Evolutionary conservation across 2,888 invertebrate species (phyloP), one percentile per base, ranked within the genome.

Genomic region (Rutpela maculata): DNA sequence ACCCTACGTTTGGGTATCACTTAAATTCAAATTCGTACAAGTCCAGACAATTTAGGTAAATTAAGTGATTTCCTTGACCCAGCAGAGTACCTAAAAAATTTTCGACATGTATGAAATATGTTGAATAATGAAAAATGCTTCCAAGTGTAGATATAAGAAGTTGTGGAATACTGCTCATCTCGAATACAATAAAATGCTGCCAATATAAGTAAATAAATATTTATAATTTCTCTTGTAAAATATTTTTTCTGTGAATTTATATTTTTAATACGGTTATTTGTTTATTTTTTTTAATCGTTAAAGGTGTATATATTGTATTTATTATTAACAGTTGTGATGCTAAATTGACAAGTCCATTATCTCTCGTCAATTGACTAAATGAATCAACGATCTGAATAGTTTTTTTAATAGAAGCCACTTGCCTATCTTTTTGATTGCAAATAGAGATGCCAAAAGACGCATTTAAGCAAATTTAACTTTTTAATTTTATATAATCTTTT

Each of bases 131-230:
- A 11, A 43, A 43, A 43, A 4, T 6, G 15, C 15, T 50, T 50
- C n/a, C 31, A 35, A 38, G 1, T 18, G 63, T 63, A 66, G 55
- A 22, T 50, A 55, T 43, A 43, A 15, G 43, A n/a, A 22, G 5
- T 43, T 50, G 22, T 55, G 50, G 18, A 19, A 62, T 38, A 43
- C 43, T 50, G 72, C 72, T 72, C 72, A 72, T 72, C 72, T 79
- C 72, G 78, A 79, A 75, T 72, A 76, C 18, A 71, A 73, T 75
- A 74, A 76, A 75, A 79, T 79, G 78, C 78, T 79, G 77, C 75
- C 80, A 79, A 74, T 75, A 68, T 78, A 74, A 69, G 75, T 79
- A 80, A 74, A 77, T 67, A 63, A 56, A 59, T 56, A 38, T 35
- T 35, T 17, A 50, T 11, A 15, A 60, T 26, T 19, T 10, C 31